phyloP scores from a whole-genome alignment of 2,888 invertebrate genomes.

The Alsophila aescularia region DNA sequence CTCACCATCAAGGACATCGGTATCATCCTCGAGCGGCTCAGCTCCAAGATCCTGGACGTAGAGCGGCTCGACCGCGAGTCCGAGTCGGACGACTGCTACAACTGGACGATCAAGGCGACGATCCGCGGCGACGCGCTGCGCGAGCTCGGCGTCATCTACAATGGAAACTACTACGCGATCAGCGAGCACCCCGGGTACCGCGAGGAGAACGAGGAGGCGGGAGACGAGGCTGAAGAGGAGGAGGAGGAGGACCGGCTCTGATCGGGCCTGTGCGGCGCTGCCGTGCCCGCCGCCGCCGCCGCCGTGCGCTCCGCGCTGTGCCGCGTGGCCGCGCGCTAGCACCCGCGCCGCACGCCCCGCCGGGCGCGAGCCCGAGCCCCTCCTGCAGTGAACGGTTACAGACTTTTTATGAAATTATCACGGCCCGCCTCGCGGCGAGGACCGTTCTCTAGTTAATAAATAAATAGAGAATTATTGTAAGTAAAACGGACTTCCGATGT shows the following conservation, averaged over 20 bases:
- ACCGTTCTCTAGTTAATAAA: conserved; percentile 68
- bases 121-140: conserved; percentile 95
- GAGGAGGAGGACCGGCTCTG: conserved; percentile 90
- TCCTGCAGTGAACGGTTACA: conserved; percentile 52
- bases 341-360: conserved; percentile 24
- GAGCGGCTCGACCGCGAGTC: conserved; percentile 96
- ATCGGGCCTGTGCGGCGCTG: conserved; percentile 83
- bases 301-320: conserved; percentile 59
- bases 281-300: conserved; percentile 71
- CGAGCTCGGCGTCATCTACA: conserved; percentile 96
- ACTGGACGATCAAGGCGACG: conserved; percentile 98
- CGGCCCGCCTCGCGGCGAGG: conserved; percentile 51
- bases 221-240: conserved; percentile 93
- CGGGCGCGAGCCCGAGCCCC: conserved; percentile 11
- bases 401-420: conserved; percentile 73
- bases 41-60: conserved; percentile 96
- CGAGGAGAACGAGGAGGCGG: conserved; percentile 94
- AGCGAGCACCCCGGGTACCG: conserved; percentile 97
- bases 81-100: conserved; percentile 96
- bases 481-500: conserved; percentile 81
- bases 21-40: conserved; percentile 95
- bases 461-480: conserved; percentile 76
- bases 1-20: conserved; percentile 98
- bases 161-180: conserved; percentile 97
- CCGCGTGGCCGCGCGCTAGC: conserved; percentile 28